phyloP scores from a whole-genome alignment of 2,797 vertebrate genomes.

The Kryptopterus vitreolus region DNA sequence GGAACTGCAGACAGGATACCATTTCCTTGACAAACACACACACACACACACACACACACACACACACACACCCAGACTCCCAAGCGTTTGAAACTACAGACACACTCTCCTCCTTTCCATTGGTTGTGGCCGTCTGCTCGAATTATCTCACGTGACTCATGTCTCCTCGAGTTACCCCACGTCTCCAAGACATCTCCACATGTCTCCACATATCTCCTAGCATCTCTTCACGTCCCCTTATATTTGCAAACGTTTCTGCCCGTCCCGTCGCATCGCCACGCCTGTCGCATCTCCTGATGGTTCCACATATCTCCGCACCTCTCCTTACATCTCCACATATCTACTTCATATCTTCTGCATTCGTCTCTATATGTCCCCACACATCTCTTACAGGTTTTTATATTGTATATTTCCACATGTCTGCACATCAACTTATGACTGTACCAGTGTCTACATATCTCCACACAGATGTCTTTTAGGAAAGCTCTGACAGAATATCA shows the following conservation, averaged over 20 bases:
- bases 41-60: slow-evolving; percentile 29
- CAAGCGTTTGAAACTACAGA: background rate
- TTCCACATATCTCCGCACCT: background rate
- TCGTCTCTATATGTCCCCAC: too few relatives aligned
- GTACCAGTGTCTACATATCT: background rate
- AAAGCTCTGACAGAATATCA: too few relatives aligned
- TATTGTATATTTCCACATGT: background rate
- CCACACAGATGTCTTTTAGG: background rate
- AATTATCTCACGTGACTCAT: slow-evolving; percentile 4
- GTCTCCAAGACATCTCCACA: background rate
- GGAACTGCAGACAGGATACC: slow-evolving; percentile 6
- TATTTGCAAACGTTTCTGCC: background rate
- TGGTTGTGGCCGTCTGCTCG: background rate
- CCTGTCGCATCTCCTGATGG: background rate
- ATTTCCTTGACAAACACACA: background rate
- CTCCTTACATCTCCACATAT: background rate
- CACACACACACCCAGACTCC: slow-evolving; percentile 2
- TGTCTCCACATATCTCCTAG: background rate
- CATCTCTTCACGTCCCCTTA: background rate
- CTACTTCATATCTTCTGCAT: background rate
- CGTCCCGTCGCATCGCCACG: background rate
- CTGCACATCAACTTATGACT: too few relatives aligned
- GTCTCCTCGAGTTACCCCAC: background rate
- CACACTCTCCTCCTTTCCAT: slow-evolving; percentile 6
- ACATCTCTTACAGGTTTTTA: too few relatives aligned